Conservation (phyloP, 2,797 vertebrate genomes). For the Aotus griseimembra region DNA sequence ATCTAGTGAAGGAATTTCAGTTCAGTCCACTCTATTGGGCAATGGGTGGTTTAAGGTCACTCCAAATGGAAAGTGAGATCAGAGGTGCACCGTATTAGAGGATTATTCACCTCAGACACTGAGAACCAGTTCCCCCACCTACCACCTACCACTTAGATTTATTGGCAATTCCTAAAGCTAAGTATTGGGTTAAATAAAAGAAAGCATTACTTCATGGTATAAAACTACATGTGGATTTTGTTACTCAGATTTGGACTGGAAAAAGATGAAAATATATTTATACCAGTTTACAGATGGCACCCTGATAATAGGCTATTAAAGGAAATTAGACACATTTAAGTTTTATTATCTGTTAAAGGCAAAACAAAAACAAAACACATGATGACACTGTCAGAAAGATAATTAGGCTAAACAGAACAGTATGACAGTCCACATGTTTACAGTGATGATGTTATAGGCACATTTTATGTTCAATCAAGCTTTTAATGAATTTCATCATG, state of each 20-base stretch:
- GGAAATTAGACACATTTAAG: conserved; percentile 7
- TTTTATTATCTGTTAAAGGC: conserved; percentile 41
- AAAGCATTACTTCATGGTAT: neutral
- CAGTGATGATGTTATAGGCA: neutral
- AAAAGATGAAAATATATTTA: neutral
- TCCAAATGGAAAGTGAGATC: neutral
- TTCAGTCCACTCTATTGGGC: neutral
- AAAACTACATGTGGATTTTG: neutral
- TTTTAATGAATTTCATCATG: conserved; percentile 44
- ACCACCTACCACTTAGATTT: no score
- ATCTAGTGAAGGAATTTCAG: neutral
- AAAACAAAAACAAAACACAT: neutral
- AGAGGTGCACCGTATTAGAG: neutral
- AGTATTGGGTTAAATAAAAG: neutral
- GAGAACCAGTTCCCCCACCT: neutral
- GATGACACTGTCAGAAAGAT: conserved; percentile 21
- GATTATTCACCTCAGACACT: neutral
- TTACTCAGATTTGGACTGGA: neutral
- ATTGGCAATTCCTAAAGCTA: neutral
- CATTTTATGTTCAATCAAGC: conserved; percentile 61
- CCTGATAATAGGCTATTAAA: neutral
- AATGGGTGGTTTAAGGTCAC: neutral
- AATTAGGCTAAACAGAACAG: conserved; percentile 1
- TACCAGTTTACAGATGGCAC: neutral
- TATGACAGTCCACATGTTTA: neutral